Evolutionary conservation across 2,888 invertebrate species (phyloP), one percentile per base, ranked within the genome.

Genomic region (Eilema sororculum): DNA sequence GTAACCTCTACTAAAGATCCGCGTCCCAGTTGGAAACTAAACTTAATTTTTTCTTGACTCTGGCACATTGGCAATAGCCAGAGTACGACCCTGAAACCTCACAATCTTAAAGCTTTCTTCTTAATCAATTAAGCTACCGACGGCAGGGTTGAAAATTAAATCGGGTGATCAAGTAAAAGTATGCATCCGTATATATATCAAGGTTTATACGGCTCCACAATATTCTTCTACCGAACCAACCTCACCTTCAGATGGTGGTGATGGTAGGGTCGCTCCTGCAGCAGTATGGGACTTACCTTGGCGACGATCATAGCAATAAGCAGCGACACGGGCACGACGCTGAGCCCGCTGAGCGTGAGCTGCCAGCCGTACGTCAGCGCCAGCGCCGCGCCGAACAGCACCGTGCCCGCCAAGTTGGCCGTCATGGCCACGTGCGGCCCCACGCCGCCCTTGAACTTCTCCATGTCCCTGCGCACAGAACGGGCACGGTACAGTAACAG

Each of bases 321-420:
- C 0, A 97, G 96, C 9, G 98, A 96, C 8, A 98, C 89, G 0
- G 98, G 98, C 67, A 97, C 97, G 24, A 97, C 96, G 20, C 96
- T 96, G 66, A 98, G 90, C 46, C 98, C 97, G 0, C 98, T 97
- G 30, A 98, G 91, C 0, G 98, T 98, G 62, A 98, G 93, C 87
- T 98, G 96, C 98, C 98, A 98, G 62, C 98, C 98, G 85, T 97
- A 97, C 0, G 96, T 86, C 79, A 98, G 96, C 0, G 98, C 97
- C 33, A 97, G 96, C 2, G 96, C 89, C 59, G 97, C 95, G 13
- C 97, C 97, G 25, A 96, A 93, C 20, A 97, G 85, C 80, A 97
- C 97, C 0, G 97, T 96, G 75, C 97, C 96, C 16, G 96, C 91
- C 71, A 97, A 96, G 87, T 97, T 97, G 0, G 96, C 93, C 76